These are phyloP conservation scores for Protomyctophum bolini DNA, from an alignment of 2,113 vertebrate species.

Conservation along the genomic window DNA sequence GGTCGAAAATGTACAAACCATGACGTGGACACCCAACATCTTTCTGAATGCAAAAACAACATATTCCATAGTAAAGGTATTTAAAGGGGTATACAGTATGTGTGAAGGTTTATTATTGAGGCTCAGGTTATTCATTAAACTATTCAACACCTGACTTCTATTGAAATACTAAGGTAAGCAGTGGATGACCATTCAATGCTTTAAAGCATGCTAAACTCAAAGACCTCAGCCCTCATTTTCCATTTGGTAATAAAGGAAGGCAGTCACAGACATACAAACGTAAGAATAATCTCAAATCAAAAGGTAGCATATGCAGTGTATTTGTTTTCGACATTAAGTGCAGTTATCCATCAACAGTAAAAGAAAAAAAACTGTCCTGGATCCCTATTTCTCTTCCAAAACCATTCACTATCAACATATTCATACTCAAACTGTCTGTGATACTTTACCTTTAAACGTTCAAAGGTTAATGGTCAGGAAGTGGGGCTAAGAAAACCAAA, in stretches of 20 bases:
- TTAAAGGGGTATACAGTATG: background rate
- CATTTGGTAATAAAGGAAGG: background rate
- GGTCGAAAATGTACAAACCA: background rate
- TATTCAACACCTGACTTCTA: constrained; percentile 8
- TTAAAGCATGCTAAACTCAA: constrained; percentile 8
- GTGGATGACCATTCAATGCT: background rate
- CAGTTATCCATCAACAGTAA: constrained; percentile 3
- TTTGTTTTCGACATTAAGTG: constrained; percentile 9
- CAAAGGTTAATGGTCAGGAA: constrained; percentile 19
- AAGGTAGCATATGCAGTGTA: constrained; percentile 7
- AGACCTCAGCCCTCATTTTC: background rate
- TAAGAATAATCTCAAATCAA: background rate
- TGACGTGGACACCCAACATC: background rate
- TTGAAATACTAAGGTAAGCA: background rate
- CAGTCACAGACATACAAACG: background rate
- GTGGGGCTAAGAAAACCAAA: background rate
- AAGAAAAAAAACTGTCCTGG: background rate
- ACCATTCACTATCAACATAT: background rate
- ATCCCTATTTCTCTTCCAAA: background rate
- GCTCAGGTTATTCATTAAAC: constrained; percentile 30
- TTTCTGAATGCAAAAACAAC: background rate
- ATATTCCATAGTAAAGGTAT: background rate
- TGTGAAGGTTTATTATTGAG: background rate
- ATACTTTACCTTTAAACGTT: constrained; percentile 9
- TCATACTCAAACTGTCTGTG: background rate